A percentile compares a stretch with the other conserved stretches of the same genome.
These are phyloP conservation scores for Toxotes lorentzi DNA, from an alignment of 2,797 vertebrate genomes.

Conservation along the genomic window DNA sequence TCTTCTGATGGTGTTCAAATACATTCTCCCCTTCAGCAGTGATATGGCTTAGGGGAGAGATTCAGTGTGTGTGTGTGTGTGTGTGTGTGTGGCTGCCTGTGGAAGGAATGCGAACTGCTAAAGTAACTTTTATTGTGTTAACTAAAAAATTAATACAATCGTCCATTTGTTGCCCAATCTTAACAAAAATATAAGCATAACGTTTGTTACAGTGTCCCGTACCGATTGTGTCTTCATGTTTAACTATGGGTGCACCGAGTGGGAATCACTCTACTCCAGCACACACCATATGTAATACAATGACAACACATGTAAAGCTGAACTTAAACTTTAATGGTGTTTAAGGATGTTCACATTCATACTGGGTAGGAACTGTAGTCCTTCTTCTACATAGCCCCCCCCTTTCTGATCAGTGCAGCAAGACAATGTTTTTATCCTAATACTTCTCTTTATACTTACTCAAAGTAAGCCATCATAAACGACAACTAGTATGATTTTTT, in stretches of 20 bases:
- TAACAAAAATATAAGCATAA: not conserved
- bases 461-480: not conserved
- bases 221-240: not conserved
- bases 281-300: not conserved
- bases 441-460: not conserved
- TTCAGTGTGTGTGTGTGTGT: not conserved
- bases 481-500: not conserved
- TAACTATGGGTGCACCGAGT: not conserved
- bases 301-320: not conserved
- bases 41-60: not conserved
- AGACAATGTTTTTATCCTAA: not conserved
- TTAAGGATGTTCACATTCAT: not conserved
- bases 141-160: not conserved
- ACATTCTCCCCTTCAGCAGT: constrained; percentile 14
- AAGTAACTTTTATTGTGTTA: not conserved
- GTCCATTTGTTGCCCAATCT: not conserved
- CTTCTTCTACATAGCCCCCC: no score
- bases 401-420: not conserved
- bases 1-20: constrained; percentile 34
- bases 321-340: not conserved
- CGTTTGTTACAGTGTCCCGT: not conserved
- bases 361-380: not conserved
- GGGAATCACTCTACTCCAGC: not conserved
- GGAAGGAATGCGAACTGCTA: not conserved
- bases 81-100: not conserved